Evolutionary conservation across 2,888 invertebrate genomes (phyloP).

Genomic region (Drosophila koepferae): DNA sequence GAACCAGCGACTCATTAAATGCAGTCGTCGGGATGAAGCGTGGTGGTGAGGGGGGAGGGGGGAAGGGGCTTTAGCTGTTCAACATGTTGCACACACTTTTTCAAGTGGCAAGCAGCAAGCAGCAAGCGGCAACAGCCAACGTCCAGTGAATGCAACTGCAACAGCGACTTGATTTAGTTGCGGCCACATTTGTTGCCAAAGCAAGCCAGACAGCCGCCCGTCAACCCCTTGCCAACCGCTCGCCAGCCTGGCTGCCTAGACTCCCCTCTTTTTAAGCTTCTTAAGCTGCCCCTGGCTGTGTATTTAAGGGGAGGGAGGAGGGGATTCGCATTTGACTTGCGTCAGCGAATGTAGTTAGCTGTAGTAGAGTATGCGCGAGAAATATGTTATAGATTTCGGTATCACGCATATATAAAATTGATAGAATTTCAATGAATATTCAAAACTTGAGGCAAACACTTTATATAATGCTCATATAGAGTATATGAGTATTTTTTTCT

Average conservation of each 20-base stretch:
- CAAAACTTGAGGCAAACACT: not conserved
- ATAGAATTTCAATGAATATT: not conserved
- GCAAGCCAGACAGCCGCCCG: constrained; percentile 1
- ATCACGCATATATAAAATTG: not conserved
- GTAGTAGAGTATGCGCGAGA: not conserved
- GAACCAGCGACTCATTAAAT: constrained; percentile 67
- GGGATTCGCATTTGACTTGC: not conserved
- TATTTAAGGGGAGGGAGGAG: not conserved
- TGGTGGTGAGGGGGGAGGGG: not conserved
- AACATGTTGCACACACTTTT: constrained; percentile 59
- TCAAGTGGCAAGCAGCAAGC: constrained; percentile 67
- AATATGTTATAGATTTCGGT: not conserved
- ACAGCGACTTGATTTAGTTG: constrained; percentile 50
- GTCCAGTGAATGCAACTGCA: constrained; percentile 48
- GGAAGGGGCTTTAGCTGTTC: not conserved
- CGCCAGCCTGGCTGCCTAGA: not conserved
- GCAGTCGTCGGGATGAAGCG: not conserved
- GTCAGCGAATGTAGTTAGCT: not conserved
- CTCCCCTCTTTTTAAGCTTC: constrained; percentile 1
- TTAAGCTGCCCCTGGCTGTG: constrained; percentile 25
- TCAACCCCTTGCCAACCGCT: not conserved
- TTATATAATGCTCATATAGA: not conserved
- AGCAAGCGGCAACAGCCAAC: constrained; percentile 56
- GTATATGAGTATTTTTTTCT: too few relatives aligned
- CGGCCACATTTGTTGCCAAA: constrained; percentile 23